Conservation (phyloP, 2,888 invertebrate species). For the Prionchulus punctatus region DNA sequence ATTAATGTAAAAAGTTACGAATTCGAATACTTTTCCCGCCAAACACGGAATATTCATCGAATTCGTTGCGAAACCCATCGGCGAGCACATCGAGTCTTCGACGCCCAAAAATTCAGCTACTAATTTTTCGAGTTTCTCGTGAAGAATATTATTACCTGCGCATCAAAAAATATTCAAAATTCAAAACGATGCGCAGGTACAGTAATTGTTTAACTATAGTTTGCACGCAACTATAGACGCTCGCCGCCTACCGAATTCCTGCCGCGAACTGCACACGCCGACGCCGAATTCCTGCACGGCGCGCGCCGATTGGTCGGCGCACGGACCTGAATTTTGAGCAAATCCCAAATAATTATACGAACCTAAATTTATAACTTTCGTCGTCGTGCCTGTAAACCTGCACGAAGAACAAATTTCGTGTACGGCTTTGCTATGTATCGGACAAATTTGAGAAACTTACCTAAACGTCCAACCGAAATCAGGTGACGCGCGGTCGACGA, state of each 20-base stretch:
- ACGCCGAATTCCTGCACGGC: slow-evolving; percentile 55
- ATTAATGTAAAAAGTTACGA: not conserved
- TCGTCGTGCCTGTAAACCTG: slow-evolving; percentile 62
- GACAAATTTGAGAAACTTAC: not conserved
- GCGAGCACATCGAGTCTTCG: slow-evolving; percentile 82
- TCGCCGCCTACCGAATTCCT: slow-evolving; percentile 62
- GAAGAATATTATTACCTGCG: too few relatives aligned
- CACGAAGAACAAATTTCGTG: slow-evolving; percentile 13
- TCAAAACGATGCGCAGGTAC: too few relatives aligned
- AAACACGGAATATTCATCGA: slow-evolving; percentile 76
- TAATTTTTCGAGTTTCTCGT: slow-evolving; percentile 59
- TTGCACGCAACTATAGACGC: too few relatives aligned
- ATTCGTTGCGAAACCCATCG: slow-evolving; percentile 98
- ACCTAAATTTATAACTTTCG: slow-evolving; percentile 75
- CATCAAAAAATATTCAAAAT: too few relatives aligned
- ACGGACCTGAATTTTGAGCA: slow-evolving; percentile 61
- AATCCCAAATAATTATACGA: slow-evolving; percentile 98
- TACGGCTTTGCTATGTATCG: too few relatives aligned
- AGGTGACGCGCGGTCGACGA: slow-evolving; percentile 48
- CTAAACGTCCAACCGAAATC: slow-evolving; percentile 8
- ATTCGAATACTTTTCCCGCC: slow-evolving; percentile 35
- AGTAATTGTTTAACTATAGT: too few relatives aligned
- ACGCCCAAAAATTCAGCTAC: slow-evolving; percentile 75
- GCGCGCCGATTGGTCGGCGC: slow-evolving; percentile 54
- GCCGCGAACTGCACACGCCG: slow-evolving; percentile 54